Evolutionary conservation across 2,113 vertebrate species (phyloP), one percentile per base, ranked within the genome.

Genomic region (Scalopus aquaticus): DNA sequence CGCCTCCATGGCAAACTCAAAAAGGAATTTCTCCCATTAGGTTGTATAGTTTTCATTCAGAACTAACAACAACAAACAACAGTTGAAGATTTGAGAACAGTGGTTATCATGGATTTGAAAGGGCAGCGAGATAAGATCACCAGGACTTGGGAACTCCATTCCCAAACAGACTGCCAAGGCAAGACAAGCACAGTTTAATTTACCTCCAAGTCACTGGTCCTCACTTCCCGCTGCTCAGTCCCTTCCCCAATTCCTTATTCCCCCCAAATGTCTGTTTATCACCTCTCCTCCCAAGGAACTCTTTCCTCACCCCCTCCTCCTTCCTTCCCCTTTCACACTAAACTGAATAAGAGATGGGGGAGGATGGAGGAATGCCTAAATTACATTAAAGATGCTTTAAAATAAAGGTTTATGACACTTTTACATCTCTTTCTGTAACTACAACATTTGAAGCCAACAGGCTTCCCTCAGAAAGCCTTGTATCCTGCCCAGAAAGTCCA

Each of bases 381-480:
- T 37, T 37, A 39, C 9, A 60, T 49, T 54, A 32, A 80, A 90
- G n/a, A 92, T 2, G 60, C 1, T 2, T 49, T 76, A 46, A 46
- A 70, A 56, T 20, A 78, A 86, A 60, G 42, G 20, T 24, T 39
- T 26, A 19, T 5, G 20, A 77, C 35, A 64, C 72, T 32, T 65
- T 6, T 6, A n/a, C 4, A 30, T 20, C 37, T 60, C 56, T 60
- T 74, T 22, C 60, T n/a, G 32, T 1, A 65, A 65, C 54, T 72
- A 84, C 13, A 32, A 51, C 35, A 30, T 83, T 39, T 9, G 13
- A 4, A 80, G 70, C 54, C 60, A 6, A 44, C 8, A 22, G 64
- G 73, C 16, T 37, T 76, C 54, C 64, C 62, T 91, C 60, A 60
- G 88, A 85, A 91, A 42, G 44, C 22, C 30, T 54, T 58, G 37